These are phyloP conservation scores for Akabosia matsudoensis DNA, from an alignment of 1,140 invertebrate species.

Conservation along the genomic window DNA sequence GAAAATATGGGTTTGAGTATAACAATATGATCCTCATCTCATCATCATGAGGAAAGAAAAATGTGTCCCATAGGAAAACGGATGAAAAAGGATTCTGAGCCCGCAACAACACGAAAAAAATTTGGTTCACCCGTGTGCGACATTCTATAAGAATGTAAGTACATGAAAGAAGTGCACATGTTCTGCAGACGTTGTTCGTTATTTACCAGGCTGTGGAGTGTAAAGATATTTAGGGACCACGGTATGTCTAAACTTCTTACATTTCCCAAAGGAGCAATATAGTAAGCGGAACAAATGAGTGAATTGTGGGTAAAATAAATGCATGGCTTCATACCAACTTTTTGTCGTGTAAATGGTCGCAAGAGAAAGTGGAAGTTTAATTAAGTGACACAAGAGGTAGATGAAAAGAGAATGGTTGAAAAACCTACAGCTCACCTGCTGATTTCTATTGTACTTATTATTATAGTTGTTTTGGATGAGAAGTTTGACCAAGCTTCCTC, in stretches of 20 bases:
- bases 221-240: too few relatives aligned
- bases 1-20: background rate
- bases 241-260: too few relatives aligned
- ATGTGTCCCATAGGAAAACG: background rate
- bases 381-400: background rate
- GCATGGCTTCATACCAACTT: background rate
- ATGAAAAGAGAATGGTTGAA: conserved; percentile 45
- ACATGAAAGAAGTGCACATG: too few relatives aligned
- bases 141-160: too few relatives aligned
- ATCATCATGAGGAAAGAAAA: background rate
- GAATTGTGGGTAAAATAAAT: background rate
- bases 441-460: conserved; percentile 69
- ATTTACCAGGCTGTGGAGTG: too few relatives aligned
- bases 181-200: too few relatives aligned
- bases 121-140: background rate
- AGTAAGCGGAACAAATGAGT: background rate
- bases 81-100: background rate
- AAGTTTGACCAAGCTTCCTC: conserved; percentile 77
- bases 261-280: background rate
- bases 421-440: conserved; percentile 65
- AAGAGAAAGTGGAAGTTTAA: background rate
- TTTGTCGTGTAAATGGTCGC: too few relatives aligned
- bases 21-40: background rate
- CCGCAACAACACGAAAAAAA: background rate
- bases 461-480: conserved; percentile 75